Percentiles rank a stretch among this genome's conserved stretches.
phyloP scores from a whole-genome alignment of 2,888 invertebrate genomes.

The Cantharis rustica region DNA sequence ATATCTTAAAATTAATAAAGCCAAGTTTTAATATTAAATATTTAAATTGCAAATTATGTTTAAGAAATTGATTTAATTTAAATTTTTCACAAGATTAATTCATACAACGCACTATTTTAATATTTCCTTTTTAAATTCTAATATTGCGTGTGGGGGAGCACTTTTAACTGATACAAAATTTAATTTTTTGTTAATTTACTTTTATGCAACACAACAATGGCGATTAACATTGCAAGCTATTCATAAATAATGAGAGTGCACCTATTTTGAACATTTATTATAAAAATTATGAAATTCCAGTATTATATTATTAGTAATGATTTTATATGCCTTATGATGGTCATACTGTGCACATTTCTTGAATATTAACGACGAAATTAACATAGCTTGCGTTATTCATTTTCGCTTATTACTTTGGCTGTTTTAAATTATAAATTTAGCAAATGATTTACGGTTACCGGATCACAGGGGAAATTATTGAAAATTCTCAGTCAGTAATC shows the following conservation, averaged over 20 bases:
- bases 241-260: not conserved
- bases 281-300: constrained; percentile 30
- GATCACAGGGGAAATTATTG: too few relatives aligned
- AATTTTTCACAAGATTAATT: not conserved
- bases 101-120: not conserved
- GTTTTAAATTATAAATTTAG: constrained; percentile 13
- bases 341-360: constrained; percentile 31
- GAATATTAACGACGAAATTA: constrained; percentile 43
- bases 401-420: constrained; percentile 24
- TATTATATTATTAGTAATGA: constrained; percentile 27
- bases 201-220: not conserved
- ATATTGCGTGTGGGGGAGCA: not conserved
- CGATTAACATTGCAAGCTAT: not conserved
- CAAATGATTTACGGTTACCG: not conserved
- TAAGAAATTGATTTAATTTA: not conserved
- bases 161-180: not conserved
- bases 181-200: not conserved
- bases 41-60: constrained; percentile 13
- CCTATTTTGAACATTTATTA: not conserved
- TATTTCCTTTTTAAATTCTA: not conserved
- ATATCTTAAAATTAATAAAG: not conserved
- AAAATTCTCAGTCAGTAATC: too few relatives aligned
- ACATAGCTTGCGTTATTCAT: constrained; percentile 28
- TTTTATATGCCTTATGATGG: constrained; percentile 35
- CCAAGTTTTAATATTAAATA: not conserved